Evolutionary conservation across 2,888 invertebrate genomes (phyloP), one percentile per base, ranked within the genome.

Genomic region (Terebella lapidaria): DNA sequence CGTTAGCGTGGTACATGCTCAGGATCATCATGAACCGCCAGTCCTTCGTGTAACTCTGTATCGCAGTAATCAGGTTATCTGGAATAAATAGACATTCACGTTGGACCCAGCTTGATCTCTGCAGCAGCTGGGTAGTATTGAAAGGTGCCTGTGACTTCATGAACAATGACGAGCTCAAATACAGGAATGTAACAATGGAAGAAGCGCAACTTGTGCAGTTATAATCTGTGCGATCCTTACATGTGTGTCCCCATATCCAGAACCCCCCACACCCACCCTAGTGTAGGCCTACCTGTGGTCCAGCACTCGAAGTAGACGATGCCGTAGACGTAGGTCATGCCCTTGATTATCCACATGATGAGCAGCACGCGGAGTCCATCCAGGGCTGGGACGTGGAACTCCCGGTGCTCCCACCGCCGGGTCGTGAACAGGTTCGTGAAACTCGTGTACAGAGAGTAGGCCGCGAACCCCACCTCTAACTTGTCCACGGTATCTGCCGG

Each of bases 271-370:
- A n/a, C n/a, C n/a, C n/a, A n/a, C n/a, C n/a, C n/a, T n/a, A n/a
- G n/a, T n/a, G n/a, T n/a, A n/a, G 42, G n/a, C 55, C 26, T 4
- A 64, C 65, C 47, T 26, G 65, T 59, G 2, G 51, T 53, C 57
- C 59, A 59, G 27, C 51, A 49, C 30, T 66, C 66, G 18, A 54
- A 57, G 52, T 64, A 70, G 1, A 72, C 59, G 3, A 71, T 65
- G n/a, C 66, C 66, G 24, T 60, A 65, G 3, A 66, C 30, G 24
- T 27, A 64, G 18, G 58, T 62, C 15, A 63, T 28, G 1, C 66
- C 66, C 18, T 28, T 35, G 22, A 66, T 55, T 20, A 62, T 42
- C 46, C 49, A 66, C 18, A 49, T n/a, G 27, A 56, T 52, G 45
- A 57, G 54, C 1, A 66, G 54, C 20, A 54, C 42, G 27, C 66